phyloP scores from a whole-genome alignment of 2,797 vertebrate genomes.

The Mus spretus region DNA sequence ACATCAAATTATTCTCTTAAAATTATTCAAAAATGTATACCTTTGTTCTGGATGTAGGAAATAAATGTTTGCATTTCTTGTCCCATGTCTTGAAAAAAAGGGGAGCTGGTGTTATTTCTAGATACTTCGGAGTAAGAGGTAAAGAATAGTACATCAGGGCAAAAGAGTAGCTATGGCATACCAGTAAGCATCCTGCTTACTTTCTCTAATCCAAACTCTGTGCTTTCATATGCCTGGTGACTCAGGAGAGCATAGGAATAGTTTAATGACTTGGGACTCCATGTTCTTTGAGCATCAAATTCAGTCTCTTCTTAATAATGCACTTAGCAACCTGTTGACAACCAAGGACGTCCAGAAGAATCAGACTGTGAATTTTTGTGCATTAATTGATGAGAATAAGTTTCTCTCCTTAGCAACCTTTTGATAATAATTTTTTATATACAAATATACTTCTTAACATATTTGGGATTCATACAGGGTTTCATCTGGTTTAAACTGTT shows the following conservation, averaged over 20 bases:
- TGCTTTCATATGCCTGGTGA: background rate
- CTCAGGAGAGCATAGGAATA: background rate
- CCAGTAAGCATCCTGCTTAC: background rate
- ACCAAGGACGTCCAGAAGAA: background rate
- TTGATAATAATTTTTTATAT: background rate
- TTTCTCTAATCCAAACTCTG: background rate
- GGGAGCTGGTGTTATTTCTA: background rate
- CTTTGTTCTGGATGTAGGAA: background rate
- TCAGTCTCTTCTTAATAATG: background rate
- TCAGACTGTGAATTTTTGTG: background rate
- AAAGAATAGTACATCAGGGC: conserved; percentile 34
- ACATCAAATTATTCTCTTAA: conserved; percentile 4
- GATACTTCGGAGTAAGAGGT: background rate
- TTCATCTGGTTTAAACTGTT: background rate
- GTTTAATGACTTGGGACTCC: background rate
- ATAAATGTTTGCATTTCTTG: background rate
- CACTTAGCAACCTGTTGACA: background rate
- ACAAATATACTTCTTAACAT: background rate
- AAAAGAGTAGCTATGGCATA: background rate
- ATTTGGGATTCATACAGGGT: background rate
- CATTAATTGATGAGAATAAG: background rate
- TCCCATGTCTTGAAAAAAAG: conserved; percentile 41
- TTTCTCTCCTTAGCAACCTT: background rate
- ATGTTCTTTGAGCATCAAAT: background rate
- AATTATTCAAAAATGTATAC: background rate